Evolutionary conservation across 2,888 invertebrate genomes (phyloP).

Genomic region (Acleris holmiana): DNA sequence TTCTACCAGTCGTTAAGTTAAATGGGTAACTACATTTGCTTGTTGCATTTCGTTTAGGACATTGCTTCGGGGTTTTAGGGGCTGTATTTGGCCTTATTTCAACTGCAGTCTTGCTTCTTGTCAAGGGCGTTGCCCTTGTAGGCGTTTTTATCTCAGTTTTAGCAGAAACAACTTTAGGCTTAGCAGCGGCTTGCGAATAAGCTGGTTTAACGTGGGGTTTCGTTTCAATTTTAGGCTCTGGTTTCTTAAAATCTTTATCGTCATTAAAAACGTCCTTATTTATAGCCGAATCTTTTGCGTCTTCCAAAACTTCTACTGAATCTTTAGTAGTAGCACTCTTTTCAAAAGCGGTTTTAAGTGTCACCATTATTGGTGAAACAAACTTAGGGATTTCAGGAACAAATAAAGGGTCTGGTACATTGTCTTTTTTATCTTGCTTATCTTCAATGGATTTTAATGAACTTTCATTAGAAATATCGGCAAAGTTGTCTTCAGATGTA

Average conservation of each 20-base stretch:
- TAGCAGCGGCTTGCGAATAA: constrained; percentile 81
- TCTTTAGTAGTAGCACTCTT: constrained; percentile 37
- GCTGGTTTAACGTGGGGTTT: constrained; percentile 65
- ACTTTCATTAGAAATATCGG: constrained; percentile 68
- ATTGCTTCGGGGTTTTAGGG: constrained; percentile 56
- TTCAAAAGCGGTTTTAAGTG: neutral
- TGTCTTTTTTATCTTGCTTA: constrained; percentile 14
- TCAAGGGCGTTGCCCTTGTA: constrained; percentile 53
- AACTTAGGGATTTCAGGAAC: constrained; percentile 44
- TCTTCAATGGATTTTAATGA: constrained; percentile 54
- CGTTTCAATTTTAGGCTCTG: constrained; percentile 55
- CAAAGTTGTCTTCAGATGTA: constrained; percentile 73
- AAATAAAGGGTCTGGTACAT: neutral
- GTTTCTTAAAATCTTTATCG: constrained; percentile 53
- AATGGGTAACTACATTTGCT: constrained; percentile 81
- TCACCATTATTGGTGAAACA: neutral
- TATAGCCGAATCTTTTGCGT: constrained; percentile 42
- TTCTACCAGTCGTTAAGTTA: constrained; percentile 77
- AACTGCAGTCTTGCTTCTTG: constrained; percentile 75
- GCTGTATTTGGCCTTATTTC: constrained; percentile 65
- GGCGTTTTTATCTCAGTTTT: constrained; percentile 69
- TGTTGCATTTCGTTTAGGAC: constrained; percentile 64
- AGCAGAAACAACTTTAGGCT: constrained; percentile 65
- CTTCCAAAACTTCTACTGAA: constrained; percentile 42
- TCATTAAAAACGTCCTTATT: constrained; percentile 44